Conservation (phyloP, 2,113 vertebrate genomes). For the Otocyon megalotis region DNA sequence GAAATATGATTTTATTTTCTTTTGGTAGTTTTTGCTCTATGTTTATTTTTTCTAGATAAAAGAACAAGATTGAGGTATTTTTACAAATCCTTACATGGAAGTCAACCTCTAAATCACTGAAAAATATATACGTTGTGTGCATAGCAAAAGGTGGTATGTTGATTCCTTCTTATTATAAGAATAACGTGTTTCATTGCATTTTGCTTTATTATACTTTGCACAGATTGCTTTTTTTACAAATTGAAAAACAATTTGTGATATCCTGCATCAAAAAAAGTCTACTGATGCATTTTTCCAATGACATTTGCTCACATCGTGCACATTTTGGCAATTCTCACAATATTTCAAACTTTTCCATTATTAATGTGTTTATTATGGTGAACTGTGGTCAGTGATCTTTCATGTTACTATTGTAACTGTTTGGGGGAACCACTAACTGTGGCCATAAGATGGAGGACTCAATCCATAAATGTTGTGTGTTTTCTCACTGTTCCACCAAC, state of each 20-base stretch:
- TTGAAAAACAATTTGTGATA: not conserved
- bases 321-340: not conserved
- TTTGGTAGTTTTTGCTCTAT: not conserved
- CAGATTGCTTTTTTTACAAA: not conserved
- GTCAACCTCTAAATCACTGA: not conserved
- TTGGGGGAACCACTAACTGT: not conserved
- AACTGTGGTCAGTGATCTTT: not conserved
- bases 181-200: not conserved
- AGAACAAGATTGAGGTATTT: not conserved
- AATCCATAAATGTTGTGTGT: not conserved
- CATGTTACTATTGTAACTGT: not conserved
- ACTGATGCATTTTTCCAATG: not conserved
- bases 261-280: not conserved
- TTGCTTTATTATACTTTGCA: not conserved
- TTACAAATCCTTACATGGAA: not conserved
- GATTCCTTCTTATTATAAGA: not conserved
- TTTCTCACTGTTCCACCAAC: not conserved
- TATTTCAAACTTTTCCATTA: not conserved
- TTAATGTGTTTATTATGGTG: not conserved
- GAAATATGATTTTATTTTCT: not conserved
- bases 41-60: not conserved
- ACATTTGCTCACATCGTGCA: not conserved
- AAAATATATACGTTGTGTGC: not conserved
- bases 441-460: not conserved
- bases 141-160: not conserved